Conservation (phyloP, 2,888 invertebrate genomes). For the Parnassius orleans region DNA sequence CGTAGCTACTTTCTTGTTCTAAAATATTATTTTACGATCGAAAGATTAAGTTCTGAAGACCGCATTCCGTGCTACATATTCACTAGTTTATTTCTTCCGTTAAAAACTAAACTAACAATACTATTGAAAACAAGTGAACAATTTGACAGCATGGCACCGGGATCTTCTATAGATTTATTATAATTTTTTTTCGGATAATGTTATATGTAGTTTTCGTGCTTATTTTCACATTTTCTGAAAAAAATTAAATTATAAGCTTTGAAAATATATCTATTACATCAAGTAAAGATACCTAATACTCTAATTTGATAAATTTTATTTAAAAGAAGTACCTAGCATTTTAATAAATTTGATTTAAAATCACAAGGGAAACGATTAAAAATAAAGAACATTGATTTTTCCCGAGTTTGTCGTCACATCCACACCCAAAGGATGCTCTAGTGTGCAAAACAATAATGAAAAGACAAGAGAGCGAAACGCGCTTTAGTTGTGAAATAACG, state of each 20-base stretch:
- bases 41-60: constrained; percentile 11
- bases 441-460: constrained; percentile 17
- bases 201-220: no score
- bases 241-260: no score
- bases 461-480: constrained; percentile 32
- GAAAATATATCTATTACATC: no score
- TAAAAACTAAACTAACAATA: background rate
- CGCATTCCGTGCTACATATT: background rate
- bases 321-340: no score
- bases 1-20: constrained; percentile 7
- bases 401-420: constrained; percentile 13
- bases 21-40: constrained; percentile 14
- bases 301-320: background rate
- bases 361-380: background rate
- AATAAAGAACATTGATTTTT: constrained; percentile 22
- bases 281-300: background rate
- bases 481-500: constrained; percentile 41
- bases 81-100: background rate
- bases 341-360: background rate
- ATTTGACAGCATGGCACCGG: background rate
- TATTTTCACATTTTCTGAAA: no score
- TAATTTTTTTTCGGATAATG: no score
- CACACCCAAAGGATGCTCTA: constrained; percentile 12
- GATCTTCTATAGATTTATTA: background rate
- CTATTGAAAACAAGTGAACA: background rate